Percentiles rank a stretch among this genome's conserved stretches.
Conservation (phyloP, 2,888 invertebrate genomes). For the Lordiphosa fenestrarum region DNA sequence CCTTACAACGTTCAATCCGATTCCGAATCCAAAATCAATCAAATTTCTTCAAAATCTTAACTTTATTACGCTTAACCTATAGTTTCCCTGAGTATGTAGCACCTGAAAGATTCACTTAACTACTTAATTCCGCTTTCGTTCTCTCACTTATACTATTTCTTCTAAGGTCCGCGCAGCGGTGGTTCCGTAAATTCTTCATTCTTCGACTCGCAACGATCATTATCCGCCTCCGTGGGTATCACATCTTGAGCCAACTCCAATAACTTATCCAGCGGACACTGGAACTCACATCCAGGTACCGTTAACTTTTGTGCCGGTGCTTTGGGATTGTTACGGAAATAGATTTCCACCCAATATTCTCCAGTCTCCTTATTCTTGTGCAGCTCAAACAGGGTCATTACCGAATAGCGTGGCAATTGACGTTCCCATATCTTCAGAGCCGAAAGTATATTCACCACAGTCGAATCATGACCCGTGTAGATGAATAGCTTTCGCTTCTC, state of each 20-base stretch:
- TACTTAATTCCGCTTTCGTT: background rate
- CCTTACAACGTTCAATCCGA: too few species aligned
- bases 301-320: slow-evolving; percentile 81
- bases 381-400: slow-evolving; percentile 85
- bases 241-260: slow-evolving; percentile 81
- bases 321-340: slow-evolving; percentile 82
- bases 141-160: background rate
- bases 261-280: slow-evolving; percentile 84
- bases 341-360: slow-evolving; percentile 80
- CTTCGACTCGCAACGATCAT: slow-evolving; percentile 82
- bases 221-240: slow-evolving; percentile 81
- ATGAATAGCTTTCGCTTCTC: slow-evolving; percentile 83
- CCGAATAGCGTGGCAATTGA: slow-evolving; percentile 85
- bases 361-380: slow-evolving; percentile 81
- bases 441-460: slow-evolving; percentile 84
- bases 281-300: slow-evolving; percentile 84
- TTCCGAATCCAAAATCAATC: too few species aligned
- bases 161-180: slow-evolving; percentile 79
- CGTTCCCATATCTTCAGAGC: slow-evolving; percentile 85
- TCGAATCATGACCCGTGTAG: slow-evolving; percentile 88
- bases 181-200: slow-evolving; percentile 82
- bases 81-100: slow-evolving; percentile 34
- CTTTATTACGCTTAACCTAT: background rate
- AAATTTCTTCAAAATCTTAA: too few species aligned
- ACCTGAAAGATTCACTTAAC: slow-evolving; percentile 12